These are phyloP conservation scores for Neria commutata DNA, from an alignment of 2,888 invertebrate species.

Conservation along the genomic window DNA sequence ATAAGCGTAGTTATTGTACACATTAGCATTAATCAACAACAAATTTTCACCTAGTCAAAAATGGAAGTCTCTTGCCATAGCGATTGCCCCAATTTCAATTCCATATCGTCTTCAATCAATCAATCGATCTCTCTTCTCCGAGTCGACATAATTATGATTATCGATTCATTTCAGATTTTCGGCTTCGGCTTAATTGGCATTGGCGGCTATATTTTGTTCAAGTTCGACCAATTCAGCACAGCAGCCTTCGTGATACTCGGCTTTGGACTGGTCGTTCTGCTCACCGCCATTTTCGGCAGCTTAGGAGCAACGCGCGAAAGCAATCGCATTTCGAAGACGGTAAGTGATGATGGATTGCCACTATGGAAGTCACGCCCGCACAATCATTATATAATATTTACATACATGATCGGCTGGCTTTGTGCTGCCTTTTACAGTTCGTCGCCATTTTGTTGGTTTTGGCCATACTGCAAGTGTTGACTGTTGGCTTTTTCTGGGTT, in stretches of 20 bases:
- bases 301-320: conserved; percentile 48
- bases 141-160: too few species aligned
- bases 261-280: conserved; percentile 39
- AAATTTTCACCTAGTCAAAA: too few species aligned
- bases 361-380: too few species aligned
- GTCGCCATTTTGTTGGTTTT: conserved; percentile 42
- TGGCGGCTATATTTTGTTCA: conserved; percentile 40
- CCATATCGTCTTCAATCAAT: too few species aligned
- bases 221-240: conserved; percentile 47
- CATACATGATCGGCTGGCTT: neutral
- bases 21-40: too few species aligned
- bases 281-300: conserved; percentile 43
- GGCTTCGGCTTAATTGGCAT: conserved; percentile 42
- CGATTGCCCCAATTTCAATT: too few species aligned
- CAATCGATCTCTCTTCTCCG: too few species aligned
- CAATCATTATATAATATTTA: neutral
- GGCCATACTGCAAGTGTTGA: conserved; percentile 44
- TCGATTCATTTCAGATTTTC: conserved; percentile 46
- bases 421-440: conserved; percentile 36
- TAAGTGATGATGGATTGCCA: conserved; percentile 28
- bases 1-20: too few species aligned
- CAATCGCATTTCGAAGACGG: conserved; percentile 45
- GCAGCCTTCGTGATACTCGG: conserved; percentile 45
- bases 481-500: conserved; percentile 48
- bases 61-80: too few species aligned